Evolutionary conservation across 2,888 invertebrate genomes (phyloP).

Genomic region (Netelia fuscicornis): DNA sequence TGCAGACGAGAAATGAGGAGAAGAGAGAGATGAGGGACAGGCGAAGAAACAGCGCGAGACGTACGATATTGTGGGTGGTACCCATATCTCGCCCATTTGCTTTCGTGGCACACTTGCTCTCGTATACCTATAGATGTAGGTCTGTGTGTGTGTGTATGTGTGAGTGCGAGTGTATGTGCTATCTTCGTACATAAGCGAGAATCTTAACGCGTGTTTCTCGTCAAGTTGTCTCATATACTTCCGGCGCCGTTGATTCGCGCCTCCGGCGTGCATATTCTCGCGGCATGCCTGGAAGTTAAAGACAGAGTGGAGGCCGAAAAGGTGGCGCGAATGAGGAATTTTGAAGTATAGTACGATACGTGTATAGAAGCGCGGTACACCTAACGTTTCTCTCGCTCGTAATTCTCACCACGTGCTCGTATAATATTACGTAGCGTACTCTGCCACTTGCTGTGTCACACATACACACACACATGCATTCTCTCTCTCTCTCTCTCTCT

Average conservation of each 20-base stretch:
- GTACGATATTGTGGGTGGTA: slow-evolving; percentile 71
- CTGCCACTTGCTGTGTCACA: slow-evolving; percentile 11
- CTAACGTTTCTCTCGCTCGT: slow-evolving; percentile 56
- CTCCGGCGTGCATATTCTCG: slow-evolving; percentile 42
- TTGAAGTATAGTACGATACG: slow-evolving; percentile 34
- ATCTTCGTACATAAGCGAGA: slow-evolving; percentile 10
- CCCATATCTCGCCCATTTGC: slow-evolving; percentile 63
- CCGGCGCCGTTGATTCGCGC: slow-evolving; percentile 74
- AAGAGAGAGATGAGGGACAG: slow-evolving; percentile 60
- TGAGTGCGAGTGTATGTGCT: background rate
- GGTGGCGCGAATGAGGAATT: slow-evolving; percentile 65
- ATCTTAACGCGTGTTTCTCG: slow-evolving; percentile 62
- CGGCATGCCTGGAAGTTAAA: slow-evolving; percentile 41
- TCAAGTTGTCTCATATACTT: slow-evolving; percentile 69
- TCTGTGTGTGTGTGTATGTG: background rate
- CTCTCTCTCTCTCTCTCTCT: slow-evolving; percentile 5
- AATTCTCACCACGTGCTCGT: slow-evolving; percentile 57
- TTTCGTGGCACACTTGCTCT: slow-evolving; percentile 17
- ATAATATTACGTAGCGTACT: slow-evolving; percentile 44
- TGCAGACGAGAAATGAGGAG: slow-evolving; percentile 40
- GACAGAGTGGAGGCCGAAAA: slow-evolving; percentile 54
- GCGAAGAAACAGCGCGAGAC: slow-evolving; percentile 64
- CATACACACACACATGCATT: background rate
- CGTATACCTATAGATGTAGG: slow-evolving; percentile 5
- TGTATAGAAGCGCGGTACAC: background rate